Evolutionary conservation across 2,888 invertebrate genomes (phyloP), one percentile per base, ranked within the genome.

Genomic region (Lamproptera curius): DNA sequence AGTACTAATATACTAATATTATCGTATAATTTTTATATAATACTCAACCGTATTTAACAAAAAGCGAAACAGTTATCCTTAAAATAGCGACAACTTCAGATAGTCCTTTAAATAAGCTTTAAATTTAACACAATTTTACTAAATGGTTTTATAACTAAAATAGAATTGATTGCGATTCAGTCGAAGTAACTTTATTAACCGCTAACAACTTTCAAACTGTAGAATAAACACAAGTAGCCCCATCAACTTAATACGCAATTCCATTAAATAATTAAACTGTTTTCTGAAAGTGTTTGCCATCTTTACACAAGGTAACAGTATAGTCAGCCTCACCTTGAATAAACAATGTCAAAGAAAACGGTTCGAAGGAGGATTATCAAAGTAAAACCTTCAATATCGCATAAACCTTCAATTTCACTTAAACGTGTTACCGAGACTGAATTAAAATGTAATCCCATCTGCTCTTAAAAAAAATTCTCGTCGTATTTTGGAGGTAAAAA

Each of bases 271-370:
- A 42, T 42, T 33, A 34, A 34, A 42, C 4, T 42, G 31, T 11
- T 31, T 16, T 41, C 17, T 28, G 31, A 31, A 41, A 16, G 9
- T 41, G 28, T 28, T 28, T 28, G n/a, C 41, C 33, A 23, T 17
- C 17, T 4, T 33, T 33, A n/a, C n/a, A 38, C 38, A 38, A 45
- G 33, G 31, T 38, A 26, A 42, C 42, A 6, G 13, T 40, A 33
- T 41, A 16, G 17, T 13, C 33, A 42, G 33, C 23, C 45, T 45
- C 33, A 33, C 45, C 45, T 45, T 45, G 11, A 33, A 20, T 28
- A 45, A 23, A 39, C 34, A 45, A 17, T 16, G 45, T 33, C 39
- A 34, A 23, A 8, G 34, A 33, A 39, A 17, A 39, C 20, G 17
- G 39, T 39, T 38, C 39, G 39, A 34, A 17, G 20, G 20, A 39